These are phyloP conservation scores for Festucalex cinctus DNA, from an alignment of 2,113 vertebrate species.

Conservation along the genomic window DNA sequence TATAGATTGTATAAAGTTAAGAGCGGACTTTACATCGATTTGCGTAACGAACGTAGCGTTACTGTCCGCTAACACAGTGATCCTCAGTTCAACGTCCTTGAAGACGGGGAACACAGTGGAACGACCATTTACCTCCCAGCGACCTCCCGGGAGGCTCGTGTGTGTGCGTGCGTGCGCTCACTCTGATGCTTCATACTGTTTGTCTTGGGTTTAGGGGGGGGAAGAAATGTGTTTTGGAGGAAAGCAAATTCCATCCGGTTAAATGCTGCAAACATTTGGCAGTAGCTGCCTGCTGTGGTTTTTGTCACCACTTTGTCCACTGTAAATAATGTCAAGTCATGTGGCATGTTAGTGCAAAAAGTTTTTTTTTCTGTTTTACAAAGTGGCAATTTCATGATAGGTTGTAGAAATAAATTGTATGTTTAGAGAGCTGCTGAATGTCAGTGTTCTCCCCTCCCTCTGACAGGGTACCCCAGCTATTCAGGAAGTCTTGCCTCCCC, in stretches of 20 bases:
- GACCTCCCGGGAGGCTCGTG: conserved; percentile 49
- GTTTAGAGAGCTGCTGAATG: conserved; percentile 64
- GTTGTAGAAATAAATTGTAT: conserved; percentile 60
- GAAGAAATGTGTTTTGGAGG: conserved; percentile 50
- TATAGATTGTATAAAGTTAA: no score
- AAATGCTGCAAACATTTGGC: conserved; percentile 59
- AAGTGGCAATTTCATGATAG: conserved; percentile 53
- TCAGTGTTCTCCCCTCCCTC: conserved; percentile 58
- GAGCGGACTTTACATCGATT: no score
- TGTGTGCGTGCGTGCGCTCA: conserved; percentile 18
- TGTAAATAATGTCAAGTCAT: conserved; percentile 68
- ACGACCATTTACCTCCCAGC: conserved; percentile 48
- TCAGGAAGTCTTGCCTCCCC: conserved; percentile 93
- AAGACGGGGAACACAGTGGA: conserved; percentile 56
- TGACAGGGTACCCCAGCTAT: conserved; percentile 89
- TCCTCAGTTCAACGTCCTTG: conserved; percentile 67
- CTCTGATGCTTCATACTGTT: conserved; percentile 47
- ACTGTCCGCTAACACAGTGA: conserved; percentile 39
- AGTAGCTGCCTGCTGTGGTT: conserved; percentile 56
- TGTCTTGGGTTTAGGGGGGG: conserved; percentile 52
- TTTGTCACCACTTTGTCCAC: conserved; percentile 67
- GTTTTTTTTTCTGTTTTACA: conserved; percentile 48
- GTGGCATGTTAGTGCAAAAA: conserved; percentile 62
- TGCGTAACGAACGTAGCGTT: no score
- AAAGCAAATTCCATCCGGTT: conserved; percentile 57